Evolutionary conservation across 2,888 invertebrate species (phyloP).

Genomic region (Yponomeuta malinellus): DNA sequence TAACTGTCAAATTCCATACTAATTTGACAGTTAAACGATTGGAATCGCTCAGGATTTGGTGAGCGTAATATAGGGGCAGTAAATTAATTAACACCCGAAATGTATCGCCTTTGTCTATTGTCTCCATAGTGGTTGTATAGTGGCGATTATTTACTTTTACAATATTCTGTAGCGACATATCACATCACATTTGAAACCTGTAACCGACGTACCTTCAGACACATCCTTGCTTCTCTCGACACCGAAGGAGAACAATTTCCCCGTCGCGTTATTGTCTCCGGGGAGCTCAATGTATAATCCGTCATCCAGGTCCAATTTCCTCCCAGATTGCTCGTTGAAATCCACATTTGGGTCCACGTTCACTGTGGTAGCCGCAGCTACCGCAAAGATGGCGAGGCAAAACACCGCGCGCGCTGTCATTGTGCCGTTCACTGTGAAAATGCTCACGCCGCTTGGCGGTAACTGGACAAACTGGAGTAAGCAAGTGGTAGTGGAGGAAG

Average conservation of each 20-base stretch:
- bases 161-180: no score
- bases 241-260: slow-evolving; percentile 48
- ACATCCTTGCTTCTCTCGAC: slow-evolving; percentile 37
- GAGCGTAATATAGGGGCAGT: no score
- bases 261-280: slow-evolving; percentile 32
- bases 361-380: neutral
- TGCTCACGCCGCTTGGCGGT: neutral
- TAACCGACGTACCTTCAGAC: slow-evolving; percentile 39
- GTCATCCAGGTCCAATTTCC: slow-evolving; percentile 49
- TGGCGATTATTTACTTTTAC: no score
- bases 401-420: slow-evolving; percentile 11
- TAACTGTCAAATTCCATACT: no score
- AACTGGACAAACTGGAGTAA: slow-evolving; percentile 10
- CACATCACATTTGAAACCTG: no score
- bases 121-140: no score
- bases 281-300: slow-evolving; percentile 54
- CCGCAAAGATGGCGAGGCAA: neutral
- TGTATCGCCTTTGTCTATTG: no score
- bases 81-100: no score
- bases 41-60: no score
- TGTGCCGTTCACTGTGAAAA: slow-evolving; percentile 7
- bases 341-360: neutral
- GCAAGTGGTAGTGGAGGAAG: neutral
- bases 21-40: no score
- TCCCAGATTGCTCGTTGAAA: slow-evolving; percentile 22